Base-by-base conservation (phyloP, 2,888 invertebrate species). In the Phragmatobia fuliginosa region DNA sequence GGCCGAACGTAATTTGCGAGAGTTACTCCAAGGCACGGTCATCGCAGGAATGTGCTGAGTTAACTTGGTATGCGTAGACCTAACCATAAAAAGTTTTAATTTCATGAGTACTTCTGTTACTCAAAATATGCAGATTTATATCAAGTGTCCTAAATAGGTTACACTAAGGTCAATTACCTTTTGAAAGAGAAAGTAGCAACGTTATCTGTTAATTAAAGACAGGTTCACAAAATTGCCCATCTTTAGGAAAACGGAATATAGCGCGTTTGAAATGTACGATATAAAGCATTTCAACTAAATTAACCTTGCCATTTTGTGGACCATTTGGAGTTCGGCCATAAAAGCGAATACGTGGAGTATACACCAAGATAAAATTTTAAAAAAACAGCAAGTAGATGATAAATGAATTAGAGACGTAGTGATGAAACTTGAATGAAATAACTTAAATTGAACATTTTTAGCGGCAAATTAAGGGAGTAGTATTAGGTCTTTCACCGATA, bases 21-120 rank as follows among this genome's bases (percentile, higher is more conserved):
- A 86, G 88, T 88, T 84, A 88, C 87, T 87, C 84, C 79, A 67
- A 49, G 65, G 66, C 33, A 83, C 83, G 82, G 86, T 82, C 86
- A 87, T 85, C 78, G 83, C 67, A 63, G 87, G 88, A 90, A 90
- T 92, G 80, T 77, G 86, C 86, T 80, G 88, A 84, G 85, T 85
- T 83, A 81, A 79, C 79, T 74, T 72, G 76, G 79, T 78, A 85
- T 83, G 77, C 75, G 76, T 75, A 41, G 68, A 74, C 75, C 78
- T 77, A 75, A 64, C 75, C 63, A 21, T 36, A 75, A 64, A 70
- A 71, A 73, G 72, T 76, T 78, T 71, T 71, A 75, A 75, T 81
- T 74, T 72, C 62, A 73, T 76, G 72, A 76, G 73, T 68, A 32
- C 41, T 52, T 16, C 52, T 74, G 69, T 71, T 67, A 70, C 49